Evolutionary conservation across 2,113 vertebrate species (phyloP), one percentile per base, ranked within the genome.

Genomic region (Leucopternis melanops): DNA sequence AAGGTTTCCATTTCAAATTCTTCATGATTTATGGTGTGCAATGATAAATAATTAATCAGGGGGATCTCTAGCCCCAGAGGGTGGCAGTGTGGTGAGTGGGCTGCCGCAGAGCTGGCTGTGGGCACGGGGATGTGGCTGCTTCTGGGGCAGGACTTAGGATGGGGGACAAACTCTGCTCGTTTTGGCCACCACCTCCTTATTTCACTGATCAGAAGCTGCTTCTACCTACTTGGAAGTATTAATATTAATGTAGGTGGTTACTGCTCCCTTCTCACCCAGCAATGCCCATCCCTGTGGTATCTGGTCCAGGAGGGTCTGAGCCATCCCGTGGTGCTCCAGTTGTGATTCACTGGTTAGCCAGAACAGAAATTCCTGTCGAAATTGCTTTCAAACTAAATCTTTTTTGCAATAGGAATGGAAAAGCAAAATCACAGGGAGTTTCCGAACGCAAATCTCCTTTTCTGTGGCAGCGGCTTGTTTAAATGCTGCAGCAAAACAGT

Each of bases 41-140:
- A 26, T 21, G 72, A 27, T 34, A 32, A 78, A 62, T 45, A 55
- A 84, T 71, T 50, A 45, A 80, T 45, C 38, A 25, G 38, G 31
- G 29, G 25, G 19, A 59, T 22, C 62, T 94, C 44, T 47, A 34
- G 44, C 8, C 47, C n/a, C 0, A 5, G 38, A 45, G 29, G 32
- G 36, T 3, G 2, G 34, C 3, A 3, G 32, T 10, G 26, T 6
- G 3, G 49, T 0, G 3, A 36, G 45, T 0, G 10, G 59, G 70
- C 21, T 55, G 29, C 47, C 7, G 55, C 40, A 31, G 54, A 42
- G 25, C 31, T 67, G 52, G 11, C 54, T 29, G 34, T 0, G 0
- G 38, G 19, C 13, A 13, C 1, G 5, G 58, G 36, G 36, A 50
- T 50, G 54, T 1, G 12, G 26, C 44, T 58, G 40, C 26, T 69